Evolutionary conservation across 2,113 vertebrate species (phyloP).

Genomic region (Pterophyllum scalare): DNA sequence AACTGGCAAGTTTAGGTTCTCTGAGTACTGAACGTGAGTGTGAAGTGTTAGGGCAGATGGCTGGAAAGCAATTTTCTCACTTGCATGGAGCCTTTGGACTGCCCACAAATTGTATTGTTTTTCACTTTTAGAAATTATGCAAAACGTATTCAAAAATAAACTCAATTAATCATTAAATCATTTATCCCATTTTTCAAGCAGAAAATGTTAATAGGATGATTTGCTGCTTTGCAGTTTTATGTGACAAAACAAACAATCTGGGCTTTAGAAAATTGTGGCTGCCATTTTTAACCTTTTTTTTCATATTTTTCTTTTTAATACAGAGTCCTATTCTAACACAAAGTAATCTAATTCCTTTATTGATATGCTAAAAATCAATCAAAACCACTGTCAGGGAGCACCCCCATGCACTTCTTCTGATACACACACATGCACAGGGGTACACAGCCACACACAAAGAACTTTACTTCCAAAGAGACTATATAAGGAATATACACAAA

Average conservation of each 20-base stretch:
- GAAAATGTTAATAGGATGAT: too few relatives aligned
- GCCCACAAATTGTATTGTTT: neutral
- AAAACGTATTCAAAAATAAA: neutral
- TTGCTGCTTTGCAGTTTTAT: too few relatives aligned
- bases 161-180: neutral
- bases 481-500: slow-evolving; percentile 45
- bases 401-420: neutral
- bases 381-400: neutral
- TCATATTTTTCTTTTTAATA: too few relatives aligned
- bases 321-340: too few relatives aligned
- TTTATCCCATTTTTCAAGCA: neutral
- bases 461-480: slow-evolving; percentile 44
- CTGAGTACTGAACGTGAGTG: fast-evolving
- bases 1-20: neutral
- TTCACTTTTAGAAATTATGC: neutral
- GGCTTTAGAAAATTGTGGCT: too few relatives aligned
- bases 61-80: neutral
- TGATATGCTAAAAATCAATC: neutral
- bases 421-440: neutral
- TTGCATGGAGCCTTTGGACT: neutral
- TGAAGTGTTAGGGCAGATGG: neutral
- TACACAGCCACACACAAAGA: slow-evolving; percentile 31
- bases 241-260: too few relatives aligned
- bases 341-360: too few relatives aligned
- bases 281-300: too few relatives aligned